Base-by-base conservation (phyloP, 2,113 vertebrate species). In the Salvelinus namaycush region DNA sequence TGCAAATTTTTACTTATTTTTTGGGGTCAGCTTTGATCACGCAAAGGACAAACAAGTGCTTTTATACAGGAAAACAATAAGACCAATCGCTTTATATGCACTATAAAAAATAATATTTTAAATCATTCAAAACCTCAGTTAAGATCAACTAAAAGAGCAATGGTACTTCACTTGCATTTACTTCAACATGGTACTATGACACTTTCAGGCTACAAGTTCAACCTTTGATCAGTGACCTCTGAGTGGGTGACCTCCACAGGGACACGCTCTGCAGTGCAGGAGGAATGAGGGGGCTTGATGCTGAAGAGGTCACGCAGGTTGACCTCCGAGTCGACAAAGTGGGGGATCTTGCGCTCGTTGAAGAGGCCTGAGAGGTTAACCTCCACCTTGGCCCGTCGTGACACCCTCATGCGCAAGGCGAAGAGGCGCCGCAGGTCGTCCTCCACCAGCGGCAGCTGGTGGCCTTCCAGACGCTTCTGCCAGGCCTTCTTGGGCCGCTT, bases 301-400 rank as follows among this genome's bases (percentile, higher is more conserved):
- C 81, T 80, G 59, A 95, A 95, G 68, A 95, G 84, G 48, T 68
- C 71, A 0, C 87, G 77, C 64, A 95, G 90, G 86, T 95, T 93
- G 59, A 92, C 93, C 59, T 95, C 95, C 0, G 91, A 89, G 72
- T 93, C 93, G 0, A 94, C 88, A 8, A 87, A 87, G 29, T 91
- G 93, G 0, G 89, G 90, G 76, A 94, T 90, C 81, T 92, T 93
- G n/a, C 93, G 91, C 62, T 95, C 94, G n/a, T 89, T 95, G 87
- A 95, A 95, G 60, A 95, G 91, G 2, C 92, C 88, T 0, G 91
- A 78, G 16, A 95, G 93, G 87, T 95, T 83, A 0, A 89, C 76
- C 80, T 95, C 95, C 77, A 94, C 77, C 64, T 92, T 94, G 67
- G 89, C 67, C 0, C 90, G 91, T 48, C 88, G 78, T 9, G 89